phyloP scores from a whole-genome alignment of 2,888 invertebrate species.

The Pyrochroa serraticornis region DNA sequence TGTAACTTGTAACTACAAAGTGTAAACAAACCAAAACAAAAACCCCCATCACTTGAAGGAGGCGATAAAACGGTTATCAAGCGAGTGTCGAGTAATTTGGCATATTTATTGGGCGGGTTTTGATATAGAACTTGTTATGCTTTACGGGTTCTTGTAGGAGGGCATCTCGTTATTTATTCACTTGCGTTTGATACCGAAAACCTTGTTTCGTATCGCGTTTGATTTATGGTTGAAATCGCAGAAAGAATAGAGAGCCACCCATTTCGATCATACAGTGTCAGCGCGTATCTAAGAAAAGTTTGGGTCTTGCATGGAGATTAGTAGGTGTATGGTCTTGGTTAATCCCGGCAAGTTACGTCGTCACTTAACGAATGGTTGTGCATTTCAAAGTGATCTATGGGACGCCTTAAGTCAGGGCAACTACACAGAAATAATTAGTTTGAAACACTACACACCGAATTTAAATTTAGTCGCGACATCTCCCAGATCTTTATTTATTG shows the following conservation, averaged over 20 bases:
- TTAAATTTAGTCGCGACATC: slow-evolving; percentile 26
- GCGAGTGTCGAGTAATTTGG: slow-evolving; percentile 45
- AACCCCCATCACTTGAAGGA: slow-evolving; percentile 31
- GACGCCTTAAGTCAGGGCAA: slow-evolving; percentile 26
- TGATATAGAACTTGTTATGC: slow-evolving; percentile 41
- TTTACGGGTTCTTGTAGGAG: slow-evolving; percentile 44
- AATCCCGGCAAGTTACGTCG: slow-evolving; percentile 29
- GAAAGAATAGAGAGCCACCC: not conserved
- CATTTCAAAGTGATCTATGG: slow-evolving; percentile 33
- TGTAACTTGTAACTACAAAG: slow-evolving; percentile 30
- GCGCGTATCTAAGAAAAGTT: slow-evolving; percentile 4
- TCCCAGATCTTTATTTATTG: slow-evolving; percentile 12
- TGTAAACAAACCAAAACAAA: slow-evolving; percentile 34
- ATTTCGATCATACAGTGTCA: slow-evolving; percentile 2
- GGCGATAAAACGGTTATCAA: slow-evolving; percentile 44
- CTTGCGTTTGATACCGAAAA: no score
- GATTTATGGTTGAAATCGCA: slow-evolving; percentile 7
- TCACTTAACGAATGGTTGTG: slow-evolving; percentile 30
- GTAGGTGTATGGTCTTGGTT: slow-evolving; percentile 31
- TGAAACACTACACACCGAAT: slow-evolving; percentile 21
- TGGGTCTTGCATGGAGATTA: slow-evolving; percentile 17
- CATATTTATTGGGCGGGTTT: slow-evolving; percentile 44
- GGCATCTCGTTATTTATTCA: slow-evolving; percentile 40
- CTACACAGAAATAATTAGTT: slow-evolving; percentile 32
- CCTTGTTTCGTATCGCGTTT: not conserved